Base-by-base conservation (phyloP, 2,888 invertebrate genomes). In the Perithous albicinctus region DNA sequence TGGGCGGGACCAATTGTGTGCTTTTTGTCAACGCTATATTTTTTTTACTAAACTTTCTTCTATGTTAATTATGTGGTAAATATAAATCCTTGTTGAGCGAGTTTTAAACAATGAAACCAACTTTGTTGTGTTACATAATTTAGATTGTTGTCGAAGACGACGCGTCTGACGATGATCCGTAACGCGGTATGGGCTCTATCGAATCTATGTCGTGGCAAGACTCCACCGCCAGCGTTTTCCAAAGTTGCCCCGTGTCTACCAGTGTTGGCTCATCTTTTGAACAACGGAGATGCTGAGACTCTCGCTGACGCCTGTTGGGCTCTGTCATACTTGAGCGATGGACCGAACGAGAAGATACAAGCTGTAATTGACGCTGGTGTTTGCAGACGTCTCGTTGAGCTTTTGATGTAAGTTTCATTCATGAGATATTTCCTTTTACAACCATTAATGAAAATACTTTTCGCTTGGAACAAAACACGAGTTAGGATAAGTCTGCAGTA, bases 121-220 rank as follows among this genome's bases (percentile, higher is more conserved):
- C 15, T 46, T 18, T 20, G 5, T 5, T 0, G 0, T 8, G 15
- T 32, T n/a, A n/a, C n/a, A 6, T 32, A 32, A 93, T 94, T 73
- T 93, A 97, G 98, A 90, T 95, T 98, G 82, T 93, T 99, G 87
- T 96, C 96, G 88, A 97, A 96, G 93, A 95, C 96, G 78, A 95
- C 95, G 69, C 95, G 97, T 85, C 93, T 98, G 86, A 96, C 98
- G 12, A 98, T 98, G 98, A 97, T 96, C 26, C 95, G 98, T 85
- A 99, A 99, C 93, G 98, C 98, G n/a, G 99, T 99, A 1, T 99
- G 99, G 99, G 97, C 99, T 56, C 94, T 99, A 82, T 99, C 99
- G 56, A 99, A 99, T 94, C 94, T 99, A 86, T 99, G 99, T 92
- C 95, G 99, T 90, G 99, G 99, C 74, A 99, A 99, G 94, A 98